phyloP scores from a whole-genome alignment of 2,113 vertebrate genomes.

The Pseudorhombus dupliciocellatus region DNA sequence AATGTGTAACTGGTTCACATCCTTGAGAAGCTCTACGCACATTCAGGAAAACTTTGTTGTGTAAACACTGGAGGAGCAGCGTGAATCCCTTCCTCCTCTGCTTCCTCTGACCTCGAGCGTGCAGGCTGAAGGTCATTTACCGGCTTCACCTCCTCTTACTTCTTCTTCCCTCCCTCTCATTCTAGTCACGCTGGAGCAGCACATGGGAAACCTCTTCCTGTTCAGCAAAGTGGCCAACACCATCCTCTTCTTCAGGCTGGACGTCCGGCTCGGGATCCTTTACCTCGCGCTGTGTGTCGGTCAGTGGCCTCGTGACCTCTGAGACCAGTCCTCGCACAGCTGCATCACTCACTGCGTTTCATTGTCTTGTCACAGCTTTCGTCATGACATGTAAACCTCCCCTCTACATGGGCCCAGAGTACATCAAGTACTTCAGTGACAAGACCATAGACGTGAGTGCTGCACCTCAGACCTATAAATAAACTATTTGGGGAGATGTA shows the following conservation, averaged over 20 bases:
- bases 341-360: background rate
- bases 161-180: constrained; percentile 14
- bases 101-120: constrained; percentile 57
- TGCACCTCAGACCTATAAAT: background rate
- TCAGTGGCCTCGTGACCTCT: constrained; percentile 70
- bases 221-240: constrained; percentile 96
- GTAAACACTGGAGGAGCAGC: constrained; percentile 47
- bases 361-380: constrained; percentile 82
- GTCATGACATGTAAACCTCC: constrained; percentile 96
- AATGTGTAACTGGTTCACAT: constrained; percentile 15
- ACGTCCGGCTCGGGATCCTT: constrained; percentile 91
- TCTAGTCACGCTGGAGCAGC: constrained; percentile 90
- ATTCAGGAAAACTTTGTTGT: constrained; percentile 49
- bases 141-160: background rate
- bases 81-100: background rate
- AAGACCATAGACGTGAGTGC: constrained; percentile 93
- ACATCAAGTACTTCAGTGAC: constrained; percentile 96
- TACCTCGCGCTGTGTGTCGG: constrained; percentile 91
- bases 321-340: background rate
- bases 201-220: constrained; percentile 94
- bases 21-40: background rate
- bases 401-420: constrained; percentile 94
- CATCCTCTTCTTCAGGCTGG: constrained; percentile 96
- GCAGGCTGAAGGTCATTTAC: constrained; percentile 14
- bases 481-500: no score